Evolutionary conservation across 2,888 invertebrate species (phyloP).

Genomic region (Leptinotarsa tumamoca): DNA sequence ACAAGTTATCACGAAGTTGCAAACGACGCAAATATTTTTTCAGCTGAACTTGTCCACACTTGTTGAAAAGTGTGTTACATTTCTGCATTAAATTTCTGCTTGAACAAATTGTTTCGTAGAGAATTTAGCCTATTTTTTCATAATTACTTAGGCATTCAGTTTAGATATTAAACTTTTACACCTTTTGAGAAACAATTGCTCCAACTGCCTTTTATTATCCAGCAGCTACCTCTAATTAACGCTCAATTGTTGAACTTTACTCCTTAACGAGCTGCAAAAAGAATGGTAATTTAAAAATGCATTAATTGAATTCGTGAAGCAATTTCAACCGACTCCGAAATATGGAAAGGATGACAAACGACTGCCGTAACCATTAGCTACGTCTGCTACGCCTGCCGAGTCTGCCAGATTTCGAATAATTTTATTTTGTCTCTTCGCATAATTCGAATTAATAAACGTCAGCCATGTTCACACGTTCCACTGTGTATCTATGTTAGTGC

Average conservation of each 20-base stretch:
- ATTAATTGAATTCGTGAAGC: slow-evolving; percentile 17
- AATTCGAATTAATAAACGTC: slow-evolving; percentile 37
- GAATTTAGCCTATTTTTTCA: too few relatives aligned
- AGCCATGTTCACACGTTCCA: slow-evolving; percentile 35
- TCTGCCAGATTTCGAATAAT: slow-evolving; percentile 28
- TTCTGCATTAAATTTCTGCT: too few relatives aligned
- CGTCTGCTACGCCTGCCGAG: slow-evolving; percentile 13
- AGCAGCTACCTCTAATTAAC: neutral
- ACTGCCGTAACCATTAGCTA: slow-evolving; percentile 19
- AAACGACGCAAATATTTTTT: too few relatives aligned
- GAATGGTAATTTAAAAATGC: slow-evolving; percentile 14
- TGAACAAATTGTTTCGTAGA: too few relatives aligned
- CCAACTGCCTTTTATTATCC: neutral
- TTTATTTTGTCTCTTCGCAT: slow-evolving; percentile 29
- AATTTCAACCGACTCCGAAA: slow-evolving; percentile 17
- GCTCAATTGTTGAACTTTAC: neutral
- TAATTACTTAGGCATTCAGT: too few relatives aligned
- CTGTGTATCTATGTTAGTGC: slow-evolving; percentile 25
- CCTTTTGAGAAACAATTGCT: too few relatives aligned
- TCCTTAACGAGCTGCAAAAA: slow-evolving; percentile 10
- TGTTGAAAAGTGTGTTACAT: too few relatives aligned
- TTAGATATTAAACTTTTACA: too few relatives aligned
- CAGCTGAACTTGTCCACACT: too few relatives aligned
- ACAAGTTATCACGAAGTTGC: too few relatives aligned
- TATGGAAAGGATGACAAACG: slow-evolving; percentile 18